phyloP scores from a whole-genome alignment of 2,113 vertebrate genomes.

The Takifugu flavidus region DNA sequence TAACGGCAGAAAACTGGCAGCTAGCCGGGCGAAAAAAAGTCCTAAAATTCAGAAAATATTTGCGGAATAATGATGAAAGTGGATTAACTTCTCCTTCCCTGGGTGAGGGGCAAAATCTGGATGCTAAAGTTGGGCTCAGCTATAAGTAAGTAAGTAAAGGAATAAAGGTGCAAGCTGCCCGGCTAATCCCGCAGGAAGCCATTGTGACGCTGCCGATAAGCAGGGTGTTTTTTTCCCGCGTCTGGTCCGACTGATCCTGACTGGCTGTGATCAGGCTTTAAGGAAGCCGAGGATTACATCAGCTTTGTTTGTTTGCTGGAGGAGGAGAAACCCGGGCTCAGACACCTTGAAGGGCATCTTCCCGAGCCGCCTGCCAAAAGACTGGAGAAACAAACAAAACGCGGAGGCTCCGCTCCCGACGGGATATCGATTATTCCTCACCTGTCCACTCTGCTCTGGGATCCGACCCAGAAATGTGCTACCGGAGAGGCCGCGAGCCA shows the following conservation, averaged over 20 bases:
- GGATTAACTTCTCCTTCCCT: no score
- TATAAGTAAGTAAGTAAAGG: no score
- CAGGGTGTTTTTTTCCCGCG: constrained; percentile 26
- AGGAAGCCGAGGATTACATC: constrained; percentile 56
- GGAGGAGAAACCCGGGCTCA: constrained; percentile 20
- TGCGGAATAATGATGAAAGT: no score
- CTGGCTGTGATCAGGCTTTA: constrained; percentile 36
- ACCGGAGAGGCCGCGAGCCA: neutral
- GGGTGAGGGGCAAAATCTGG: no score
- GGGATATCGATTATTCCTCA: constrained; percentile 36
- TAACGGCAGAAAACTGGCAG: no score
- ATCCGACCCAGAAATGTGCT: neutral
- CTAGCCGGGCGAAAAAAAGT: no score
- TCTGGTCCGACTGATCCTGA: constrained; percentile 39
- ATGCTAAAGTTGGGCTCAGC: no score
- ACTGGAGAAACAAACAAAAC: constrained; percentile 11
- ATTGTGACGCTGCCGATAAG: constrained; percentile 50
- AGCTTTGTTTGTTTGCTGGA: constrained; percentile 54
- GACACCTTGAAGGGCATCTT: constrained; percentile 38
- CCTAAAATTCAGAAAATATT: no score
- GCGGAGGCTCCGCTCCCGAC: constrained; percentile 1
- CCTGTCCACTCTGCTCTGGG: constrained; percentile 15
- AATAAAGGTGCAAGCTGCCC: constrained; percentile 15
- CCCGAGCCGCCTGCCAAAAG: neutral
- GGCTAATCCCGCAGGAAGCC: constrained; percentile 39